Evolutionary conservation across 1,140 invertebrate genomes (phyloP).

Genomic region (Charaxes varanes): DNA sequence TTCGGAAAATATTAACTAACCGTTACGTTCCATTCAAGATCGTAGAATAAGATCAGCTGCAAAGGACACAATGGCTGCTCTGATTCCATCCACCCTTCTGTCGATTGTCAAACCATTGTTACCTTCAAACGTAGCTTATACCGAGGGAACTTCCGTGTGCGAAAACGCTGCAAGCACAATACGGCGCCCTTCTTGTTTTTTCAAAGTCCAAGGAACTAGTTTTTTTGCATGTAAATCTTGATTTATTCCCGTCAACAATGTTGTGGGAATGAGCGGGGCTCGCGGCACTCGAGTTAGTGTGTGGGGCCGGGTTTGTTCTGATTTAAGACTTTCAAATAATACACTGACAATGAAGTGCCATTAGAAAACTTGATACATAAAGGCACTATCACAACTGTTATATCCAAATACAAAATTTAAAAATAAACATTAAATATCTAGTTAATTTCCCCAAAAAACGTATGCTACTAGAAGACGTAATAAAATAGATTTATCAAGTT

Average conservation of each 20-base stretch:
- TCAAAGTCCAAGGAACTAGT: conserved; percentile 36
- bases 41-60: conserved; percentile 37
- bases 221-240: conserved; percentile 59
- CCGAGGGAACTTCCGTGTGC: conserved; percentile 53
- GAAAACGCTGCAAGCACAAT: conserved; percentile 47
- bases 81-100: conserved; percentile 37
- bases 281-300: conserved; percentile 13
- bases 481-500: too few relatives aligned
- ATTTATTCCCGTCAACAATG: conserved; percentile 63
- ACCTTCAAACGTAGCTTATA: conserved; percentile 32
- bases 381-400: too few relatives aligned
- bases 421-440: too few relatives aligned
- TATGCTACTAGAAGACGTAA: too few relatives aligned
- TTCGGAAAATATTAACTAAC: conserved; percentile 17
- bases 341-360: conserved; percentile 28
- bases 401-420: too few relatives aligned
- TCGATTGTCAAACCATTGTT: conserved; percentile 34
- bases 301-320: conserved; percentile 14
- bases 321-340: conserved; percentile 33
- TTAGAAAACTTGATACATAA: conserved; percentile 22
- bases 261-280: conserved; percentile 47
- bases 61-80: conserved; percentile 35
- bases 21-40: conserved; percentile 21
- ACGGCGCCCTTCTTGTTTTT: conserved; percentile 27
- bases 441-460: too few relatives aligned